These are phyloP conservation scores for Venustoraphidia nigricollis DNA, from an alignment of 2,888 invertebrate species.

Conservation along the genomic window DNA sequence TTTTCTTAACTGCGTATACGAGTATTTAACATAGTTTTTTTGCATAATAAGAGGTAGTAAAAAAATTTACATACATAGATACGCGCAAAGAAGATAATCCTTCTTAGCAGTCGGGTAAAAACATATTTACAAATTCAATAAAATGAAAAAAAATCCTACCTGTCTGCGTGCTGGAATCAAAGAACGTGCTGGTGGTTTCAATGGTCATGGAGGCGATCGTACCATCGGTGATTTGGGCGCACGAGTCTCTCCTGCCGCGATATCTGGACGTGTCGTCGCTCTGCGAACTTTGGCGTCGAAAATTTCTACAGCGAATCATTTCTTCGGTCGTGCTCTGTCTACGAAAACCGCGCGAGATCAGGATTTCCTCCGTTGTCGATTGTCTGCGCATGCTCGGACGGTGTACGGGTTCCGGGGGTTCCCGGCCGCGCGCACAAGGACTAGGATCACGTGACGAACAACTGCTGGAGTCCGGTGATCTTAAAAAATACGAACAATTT, in stretches of 20 bases:
- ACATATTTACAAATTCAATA: neutral
- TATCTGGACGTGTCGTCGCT: constrained; percentile 64
- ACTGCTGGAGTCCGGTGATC: constrained; percentile 57
- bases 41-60: too few species aligned
- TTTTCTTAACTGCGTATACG: too few species aligned
- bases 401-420: constrained; percentile 31
- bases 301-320: constrained; percentile 83
- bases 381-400: constrained; percentile 69
- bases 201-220: constrained; percentile 87
- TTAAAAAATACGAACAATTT: constrained; percentile 8
- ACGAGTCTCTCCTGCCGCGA: constrained; percentile 65
- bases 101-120: too few species aligned
- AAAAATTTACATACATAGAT: too few species aligned
- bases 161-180: constrained; percentile 85
- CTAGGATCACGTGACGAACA: constrained; percentile 79
- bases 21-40: too few species aligned
- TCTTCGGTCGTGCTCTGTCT: constrained; percentile 85
- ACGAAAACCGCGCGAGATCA: constrained; percentile 78
- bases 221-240: constrained; percentile 81
- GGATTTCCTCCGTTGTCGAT: constrained; percentile 82
- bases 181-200: constrained; percentile 82
- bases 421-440: constrained; percentile 46
- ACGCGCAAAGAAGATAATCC: too few species aligned
- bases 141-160: constrained; percentile 40
- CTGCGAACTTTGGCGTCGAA: constrained; percentile 78